Evolutionary conservation across 2,888 invertebrate species (phyloP), one percentile per base, ranked within the genome.

Genomic region (Salticus scenicus): DNA sequence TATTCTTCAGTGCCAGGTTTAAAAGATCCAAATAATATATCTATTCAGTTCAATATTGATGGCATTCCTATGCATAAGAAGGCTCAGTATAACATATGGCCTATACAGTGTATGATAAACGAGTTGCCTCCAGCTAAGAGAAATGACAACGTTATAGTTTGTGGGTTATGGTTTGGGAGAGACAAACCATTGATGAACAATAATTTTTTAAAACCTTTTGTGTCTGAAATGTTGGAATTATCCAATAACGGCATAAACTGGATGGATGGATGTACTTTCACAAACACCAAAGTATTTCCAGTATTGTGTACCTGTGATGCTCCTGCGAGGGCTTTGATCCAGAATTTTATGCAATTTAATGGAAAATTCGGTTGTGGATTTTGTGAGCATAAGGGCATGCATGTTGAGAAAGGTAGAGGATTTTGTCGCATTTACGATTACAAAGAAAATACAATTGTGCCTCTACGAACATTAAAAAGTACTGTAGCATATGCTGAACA

Each of bases 331-430:
- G 73, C 73, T 20, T 17, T 57, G 17, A 8, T 73, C 2, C 73
- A 73, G 30, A 73, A 73, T 30, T 73, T 73, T 17, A 30, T 1
- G 33, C 73, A 73, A 28, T 73, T 42, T 8, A 73, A 73, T 57
- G 47, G 27, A 0, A 30, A 7, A 8, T 67, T 27, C 14, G 63
- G 63, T n/a, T 74, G 57, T 8, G 74, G 31, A 17, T 63, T 74
- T 57, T 74, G 57, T 27, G 33, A 63, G 20, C 17, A 31, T 8
- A 37, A 74, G 14, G 57, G 74, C 0, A 24, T 17, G 8, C 20
- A 28, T 7, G 41, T 33, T 7, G 33, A 51, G 4, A 74, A 63
- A 57, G 51, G 74, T 5, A 28, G 37, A 37, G 74, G 64, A 10
- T n/a, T n/a, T 17, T 31, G 63, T 20, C 5, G 63, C 0, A 14